Evolutionary conservation across 2,797 vertebrate species (phyloP).

Genomic region (Pseudomugil tenellus): DNA sequence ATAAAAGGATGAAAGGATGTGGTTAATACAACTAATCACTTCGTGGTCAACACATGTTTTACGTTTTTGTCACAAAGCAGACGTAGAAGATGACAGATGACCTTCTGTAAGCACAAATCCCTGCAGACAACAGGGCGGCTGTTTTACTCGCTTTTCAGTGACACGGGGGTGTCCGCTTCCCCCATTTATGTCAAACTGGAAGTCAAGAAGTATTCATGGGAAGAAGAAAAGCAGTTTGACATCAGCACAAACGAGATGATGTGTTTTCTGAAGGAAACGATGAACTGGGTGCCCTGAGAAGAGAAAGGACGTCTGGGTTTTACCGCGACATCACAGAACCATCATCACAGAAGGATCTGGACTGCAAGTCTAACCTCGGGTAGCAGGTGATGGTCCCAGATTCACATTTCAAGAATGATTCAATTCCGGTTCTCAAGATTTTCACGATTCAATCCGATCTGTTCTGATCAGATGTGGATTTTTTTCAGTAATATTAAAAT

Average conservation of each 20-base stretch:
- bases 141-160: neutral
- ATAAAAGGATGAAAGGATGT: too few species aligned
- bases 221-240: neutral
- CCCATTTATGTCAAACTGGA: neutral
- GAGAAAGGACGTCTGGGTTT: neutral
- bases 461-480: too few species aligned
- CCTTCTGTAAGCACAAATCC: neutral
- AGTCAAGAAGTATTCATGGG: too few species aligned
- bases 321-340: neutral
- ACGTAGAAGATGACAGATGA: neutral
- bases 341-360: neutral
- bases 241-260: neutral
- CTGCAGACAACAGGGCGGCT: neutral
- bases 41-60: too few species aligned
- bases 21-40: neutral
- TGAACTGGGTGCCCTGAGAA: neutral
- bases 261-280: neutral
- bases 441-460: too few species aligned
- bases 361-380: neutral
- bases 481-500: too few species aligned
- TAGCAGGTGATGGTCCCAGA: neutral
- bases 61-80: too few species aligned
- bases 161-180: neutral
- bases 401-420: too few species aligned
- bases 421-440: too few species aligned